These are phyloP conservation scores for Pseudolaguvia tuberculata DNA, from an alignment of 2,113 vertebrate species.

Conservation along the genomic window DNA sequence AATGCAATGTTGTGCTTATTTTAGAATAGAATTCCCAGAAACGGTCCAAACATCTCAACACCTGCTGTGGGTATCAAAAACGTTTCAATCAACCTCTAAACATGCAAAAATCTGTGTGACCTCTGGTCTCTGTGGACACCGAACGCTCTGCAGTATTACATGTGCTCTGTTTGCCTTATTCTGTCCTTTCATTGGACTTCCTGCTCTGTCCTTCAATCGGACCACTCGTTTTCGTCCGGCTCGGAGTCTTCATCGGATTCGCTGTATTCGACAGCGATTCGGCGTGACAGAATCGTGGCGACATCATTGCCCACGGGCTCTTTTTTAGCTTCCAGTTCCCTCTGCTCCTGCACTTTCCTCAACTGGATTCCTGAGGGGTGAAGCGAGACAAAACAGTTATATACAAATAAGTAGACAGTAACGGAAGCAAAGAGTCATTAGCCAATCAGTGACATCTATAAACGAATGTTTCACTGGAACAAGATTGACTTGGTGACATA, in stretches of 20 bases:
- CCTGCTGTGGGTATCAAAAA: background rate
- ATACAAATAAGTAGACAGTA: too few relatives aligned
- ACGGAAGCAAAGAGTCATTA: background rate
- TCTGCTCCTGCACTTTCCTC: constrained; percentile 89
- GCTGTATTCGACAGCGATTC: constrained; percentile 91
- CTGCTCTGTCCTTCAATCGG: constrained; percentile 65
- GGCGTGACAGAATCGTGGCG: constrained; percentile 86
- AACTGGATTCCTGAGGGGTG: constrained; percentile 79
- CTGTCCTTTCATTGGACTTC: background rate
- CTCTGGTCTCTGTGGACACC: background rate
- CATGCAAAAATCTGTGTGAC: background rate
- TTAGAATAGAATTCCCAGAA: background rate
- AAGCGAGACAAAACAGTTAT: background rate
- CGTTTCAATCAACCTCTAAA: background rate
- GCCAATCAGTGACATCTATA: background rate
- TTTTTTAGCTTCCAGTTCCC: constrained; percentile 88
- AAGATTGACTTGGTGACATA: too few relatives aligned
- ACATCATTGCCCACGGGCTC: constrained; percentile 89
- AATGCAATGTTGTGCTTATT: background rate
- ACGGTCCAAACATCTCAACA: background rate
- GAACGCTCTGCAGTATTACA: constrained; percentile 21
- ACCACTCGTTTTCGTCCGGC: constrained; percentile 91
- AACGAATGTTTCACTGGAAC: background rate
- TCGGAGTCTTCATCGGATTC: constrained; percentile 92
- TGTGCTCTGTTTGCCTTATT: constrained; percentile 1